phyloP scores from a whole-genome alignment of 2,888 invertebrate genomes.

The Folsomia candida region DNA sequence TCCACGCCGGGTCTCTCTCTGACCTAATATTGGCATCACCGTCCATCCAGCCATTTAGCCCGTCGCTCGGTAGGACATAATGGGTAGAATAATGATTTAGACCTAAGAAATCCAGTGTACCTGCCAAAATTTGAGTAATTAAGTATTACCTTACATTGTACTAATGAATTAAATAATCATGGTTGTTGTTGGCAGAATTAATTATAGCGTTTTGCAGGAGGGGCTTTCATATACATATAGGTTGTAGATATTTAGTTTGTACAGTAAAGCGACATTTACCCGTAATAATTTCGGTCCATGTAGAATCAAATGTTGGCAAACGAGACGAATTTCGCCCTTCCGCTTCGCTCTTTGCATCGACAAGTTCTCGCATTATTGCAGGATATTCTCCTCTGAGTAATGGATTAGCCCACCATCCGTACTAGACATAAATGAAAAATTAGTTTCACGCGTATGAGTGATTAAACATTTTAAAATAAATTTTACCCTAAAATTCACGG shows the following conservation, averaged over 20 bases:
- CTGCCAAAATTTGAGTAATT: slow-evolving; percentile 34
- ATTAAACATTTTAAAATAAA: no score
- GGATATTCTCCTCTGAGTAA: slow-evolving; percentile 44
- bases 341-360: slow-evolving; percentile 36
- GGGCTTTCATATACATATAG: not conserved
- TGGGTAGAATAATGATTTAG: slow-evolving; percentile 45
- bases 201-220: not conserved
- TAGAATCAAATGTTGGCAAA: slow-evolving; percentile 38
- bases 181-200: not conserved
- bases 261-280: no score
- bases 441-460: not conserved
- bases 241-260: not conserved
- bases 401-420: slow-evolving; percentile 45
- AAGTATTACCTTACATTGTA: not conserved
- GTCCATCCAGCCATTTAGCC: slow-evolving; percentile 26
- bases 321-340: slow-evolving; percentile 39
- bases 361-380: slow-evolving; percentile 38
- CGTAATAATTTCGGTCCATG: slow-evolving; percentile 43
- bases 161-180: not conserved
- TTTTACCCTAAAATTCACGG: slow-evolving; percentile 33
- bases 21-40: slow-evolving; percentile 33
- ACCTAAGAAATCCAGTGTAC: slow-evolving; percentile 45
- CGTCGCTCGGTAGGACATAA: slow-evolving; percentile 21
- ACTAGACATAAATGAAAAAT: slow-evolving; percentile 23
- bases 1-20: slow-evolving; percentile 43